Percentiles rank a stretch among this genome's conserved stretches.
These are phyloP conservation scores for Chrysodeixis includens DNA, from an alignment of 2,888 invertebrate genomes.

Conservation along the genomic window DNA sequence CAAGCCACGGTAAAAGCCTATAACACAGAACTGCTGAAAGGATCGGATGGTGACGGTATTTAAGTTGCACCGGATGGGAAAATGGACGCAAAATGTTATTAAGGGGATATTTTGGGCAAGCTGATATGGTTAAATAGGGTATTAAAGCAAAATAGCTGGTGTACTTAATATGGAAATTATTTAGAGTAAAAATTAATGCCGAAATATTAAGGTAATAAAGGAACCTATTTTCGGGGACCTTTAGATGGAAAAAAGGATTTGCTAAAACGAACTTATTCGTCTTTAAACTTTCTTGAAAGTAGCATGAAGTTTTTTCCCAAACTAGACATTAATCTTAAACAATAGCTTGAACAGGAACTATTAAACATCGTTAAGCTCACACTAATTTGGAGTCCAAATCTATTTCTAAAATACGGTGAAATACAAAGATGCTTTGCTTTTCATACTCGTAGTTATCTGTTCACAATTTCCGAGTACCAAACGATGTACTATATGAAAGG, in stretches of 20 bases:
- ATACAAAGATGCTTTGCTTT: conserved; percentile 38
- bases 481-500: conserved; percentile 42
- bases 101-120: neutral
- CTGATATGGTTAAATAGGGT: neutral
- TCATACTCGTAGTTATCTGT: conserved; percentile 21
- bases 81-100: conserved; percentile 18
- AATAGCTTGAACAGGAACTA: too few species aligned
- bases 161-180: conserved; percentile 5
- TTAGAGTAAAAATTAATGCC: neutral
- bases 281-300: too few species aligned
- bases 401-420: neutral
- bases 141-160: neutral
- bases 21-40: conserved; percentile 29
- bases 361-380: neutral
- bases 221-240: neutral
- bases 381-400: neutral
- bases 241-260: neutral
- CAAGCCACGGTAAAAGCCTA: conserved; percentile 41
- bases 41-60: conserved; percentile 32
- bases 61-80: conserved; percentile 22
- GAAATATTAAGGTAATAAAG: neutral
- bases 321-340: too few species aligned
- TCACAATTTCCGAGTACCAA: conserved; percentile 24
- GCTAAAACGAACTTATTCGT: neutral
- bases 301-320: too few species aligned